phyloP scores from a whole-genome alignment of 2,888 invertebrate genomes.

The Ornithoptera priamus region DNA sequence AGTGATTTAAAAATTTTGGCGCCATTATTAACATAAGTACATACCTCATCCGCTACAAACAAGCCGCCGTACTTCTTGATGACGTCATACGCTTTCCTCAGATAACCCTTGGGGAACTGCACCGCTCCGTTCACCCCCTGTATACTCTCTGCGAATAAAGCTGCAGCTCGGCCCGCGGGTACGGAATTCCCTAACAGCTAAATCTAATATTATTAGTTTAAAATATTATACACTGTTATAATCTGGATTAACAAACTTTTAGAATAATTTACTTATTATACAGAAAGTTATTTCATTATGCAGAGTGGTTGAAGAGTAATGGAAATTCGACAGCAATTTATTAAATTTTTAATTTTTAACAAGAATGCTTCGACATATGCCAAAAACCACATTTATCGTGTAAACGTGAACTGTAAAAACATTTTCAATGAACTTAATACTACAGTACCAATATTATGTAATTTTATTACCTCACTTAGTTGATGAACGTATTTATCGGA shows the following conservation, averaged over 20 bases:
- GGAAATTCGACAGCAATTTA: too few species aligned
- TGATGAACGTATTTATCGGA: slow-evolving; percentile 90
- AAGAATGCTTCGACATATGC: too few species aligned
- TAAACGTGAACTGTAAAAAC: too few species aligned
- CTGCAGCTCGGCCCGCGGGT: slow-evolving; percentile 90
- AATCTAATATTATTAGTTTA: slow-evolving; percentile 9
- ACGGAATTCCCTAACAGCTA: slow-evolving; percentile 88
- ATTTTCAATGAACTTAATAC: too few species aligned
- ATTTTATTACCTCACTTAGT: slow-evolving; percentile 77
- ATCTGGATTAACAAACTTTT: too few species aligned
- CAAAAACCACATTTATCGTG: too few species aligned
- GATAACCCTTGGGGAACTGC: slow-evolving; percentile 93
- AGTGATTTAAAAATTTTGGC: too few species aligned
- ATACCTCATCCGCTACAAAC: slow-evolving; percentile 94
- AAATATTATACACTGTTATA: too few species aligned
- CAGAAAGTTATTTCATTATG: too few species aligned
- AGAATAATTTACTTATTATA: too few species aligned
- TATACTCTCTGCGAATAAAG: slow-evolving; percentile 96
- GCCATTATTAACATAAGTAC: not conserved
- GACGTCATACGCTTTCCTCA: slow-evolving; percentile 88
- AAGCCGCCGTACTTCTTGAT: slow-evolving; percentile 91
- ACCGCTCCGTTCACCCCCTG: slow-evolving; percentile 97
- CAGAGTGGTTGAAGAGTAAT: too few species aligned
- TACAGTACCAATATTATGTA: not conserved
- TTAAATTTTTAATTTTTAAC: too few species aligned